Evolutionary conservation across 2,113 vertebrate genomes (phyloP).

Genomic region (Myotis davidii): DNA sequence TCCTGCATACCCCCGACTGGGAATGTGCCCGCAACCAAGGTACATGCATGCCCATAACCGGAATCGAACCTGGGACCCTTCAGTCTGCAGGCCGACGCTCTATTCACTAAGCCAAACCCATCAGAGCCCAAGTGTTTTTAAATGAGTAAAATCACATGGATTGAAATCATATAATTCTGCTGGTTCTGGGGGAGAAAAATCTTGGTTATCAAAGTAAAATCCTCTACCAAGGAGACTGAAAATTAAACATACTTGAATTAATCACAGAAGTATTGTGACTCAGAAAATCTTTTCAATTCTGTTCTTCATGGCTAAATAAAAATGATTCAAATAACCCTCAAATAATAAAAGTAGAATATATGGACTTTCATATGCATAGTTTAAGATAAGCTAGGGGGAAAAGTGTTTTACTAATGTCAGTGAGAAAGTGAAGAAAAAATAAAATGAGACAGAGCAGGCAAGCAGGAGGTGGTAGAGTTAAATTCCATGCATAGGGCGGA

Average conservation of each 20-base stretch:
- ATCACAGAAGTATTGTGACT: not conserved
- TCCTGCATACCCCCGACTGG: no score
- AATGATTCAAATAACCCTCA: slow-evolving; percentile 24
- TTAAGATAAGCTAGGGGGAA: not conserved
- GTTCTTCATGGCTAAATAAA: not conserved
- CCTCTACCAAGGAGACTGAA: not conserved
- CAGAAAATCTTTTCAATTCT: not conserved
- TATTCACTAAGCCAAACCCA: no score
- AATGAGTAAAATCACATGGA: not conserved
- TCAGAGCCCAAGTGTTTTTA: not conserved
- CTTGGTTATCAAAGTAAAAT: not conserved
- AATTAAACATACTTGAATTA: not conserved
- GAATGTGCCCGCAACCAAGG: no score
- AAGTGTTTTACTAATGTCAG: not conserved
- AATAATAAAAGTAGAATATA: not conserved
- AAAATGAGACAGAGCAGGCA: not conserved
- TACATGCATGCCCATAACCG: no score
- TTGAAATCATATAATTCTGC: not conserved
- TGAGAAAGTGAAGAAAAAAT: not conserved
- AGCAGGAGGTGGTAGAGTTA: not conserved
- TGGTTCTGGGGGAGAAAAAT: not conserved
- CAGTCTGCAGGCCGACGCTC: no score
- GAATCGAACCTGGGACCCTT: no score
- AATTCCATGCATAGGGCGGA: not conserved
- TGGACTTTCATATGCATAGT: not conserved